Conservation (phyloP, 2,888 invertebrate genomes). For the Tubulanus polymorphus region DNA sequence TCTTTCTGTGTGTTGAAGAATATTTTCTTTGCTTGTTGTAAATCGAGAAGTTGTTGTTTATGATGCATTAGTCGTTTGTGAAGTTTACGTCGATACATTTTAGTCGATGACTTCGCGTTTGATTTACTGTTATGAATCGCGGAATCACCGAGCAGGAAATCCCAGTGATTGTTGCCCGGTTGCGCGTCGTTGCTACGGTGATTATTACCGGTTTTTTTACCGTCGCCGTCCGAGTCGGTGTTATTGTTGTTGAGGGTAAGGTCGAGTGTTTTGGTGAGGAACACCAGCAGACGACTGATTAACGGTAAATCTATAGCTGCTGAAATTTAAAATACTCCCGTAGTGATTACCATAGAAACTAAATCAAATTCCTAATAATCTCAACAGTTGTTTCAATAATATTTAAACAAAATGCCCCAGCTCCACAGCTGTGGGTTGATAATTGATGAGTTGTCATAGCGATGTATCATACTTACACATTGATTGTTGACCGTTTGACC, state of each 20-base stretch:
- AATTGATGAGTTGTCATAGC: too few relatives aligned
- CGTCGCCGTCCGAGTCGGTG: slow-evolving; percentile 28
- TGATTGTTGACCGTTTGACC: slow-evolving; percentile 4
- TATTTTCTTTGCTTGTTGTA: slow-evolving; percentile 59
- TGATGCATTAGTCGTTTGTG: slow-evolving; percentile 71
- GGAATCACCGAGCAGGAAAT: slow-evolving; percentile 80
- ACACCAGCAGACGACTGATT: slow-evolving; percentile 73
- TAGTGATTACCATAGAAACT: background rate
- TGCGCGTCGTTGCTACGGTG: background rate
- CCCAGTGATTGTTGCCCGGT: slow-evolving; percentile 68
- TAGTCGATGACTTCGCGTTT: slow-evolving; percentile 26
- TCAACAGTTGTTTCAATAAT: too few relatives aligned
- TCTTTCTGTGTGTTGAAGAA: slow-evolving; percentile 19
- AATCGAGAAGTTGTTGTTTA: slow-evolving; percentile 65
- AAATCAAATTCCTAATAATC: too few relatives aligned
- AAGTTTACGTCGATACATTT: slow-evolving; percentile 52
- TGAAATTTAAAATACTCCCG: slow-evolving; percentile 7
- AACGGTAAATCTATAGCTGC: slow-evolving; percentile 62
- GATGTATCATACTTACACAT: too few relatives aligned
- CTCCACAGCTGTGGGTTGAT: too few relatives aligned
- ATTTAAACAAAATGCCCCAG: too few relatives aligned
- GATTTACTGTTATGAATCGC: slow-evolving; percentile 53
- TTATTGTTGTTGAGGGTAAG: slow-evolving; percentile 22
- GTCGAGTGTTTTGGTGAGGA: slow-evolving; percentile 70
- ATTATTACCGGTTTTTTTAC: slow-evolving; percentile 25